These are phyloP conservation scores for Tympanuchus pallidicinctus DNA, from an alignment of 2,113 vertebrate species.

Conservation along the genomic window DNA sequence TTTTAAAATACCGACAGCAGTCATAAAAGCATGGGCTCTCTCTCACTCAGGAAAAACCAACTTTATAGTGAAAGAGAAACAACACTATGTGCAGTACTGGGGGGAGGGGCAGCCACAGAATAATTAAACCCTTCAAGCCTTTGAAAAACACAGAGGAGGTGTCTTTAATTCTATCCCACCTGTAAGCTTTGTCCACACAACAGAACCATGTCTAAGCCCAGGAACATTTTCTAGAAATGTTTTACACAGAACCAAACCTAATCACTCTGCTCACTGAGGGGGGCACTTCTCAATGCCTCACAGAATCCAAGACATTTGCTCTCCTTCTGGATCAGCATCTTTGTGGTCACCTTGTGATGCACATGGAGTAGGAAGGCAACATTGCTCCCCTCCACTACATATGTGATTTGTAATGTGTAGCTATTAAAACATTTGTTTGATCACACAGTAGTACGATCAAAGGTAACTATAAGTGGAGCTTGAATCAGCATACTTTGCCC, in stretches of 20 bases:
- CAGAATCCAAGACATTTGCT: not conserved
- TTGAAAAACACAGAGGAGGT: not conserved
- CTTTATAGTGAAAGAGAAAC: not conserved
- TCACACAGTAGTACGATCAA: not conserved
- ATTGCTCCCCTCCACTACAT: not conserved
- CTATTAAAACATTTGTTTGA: not conserved
- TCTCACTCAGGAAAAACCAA: not conserved
- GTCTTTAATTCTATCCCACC: not conserved
- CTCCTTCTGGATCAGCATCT: not conserved
- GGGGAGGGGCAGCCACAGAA: not conserved
- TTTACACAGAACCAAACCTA: not conserved
- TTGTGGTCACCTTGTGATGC: not conserved
- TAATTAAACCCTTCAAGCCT: not conserved
- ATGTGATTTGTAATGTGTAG: not conserved
- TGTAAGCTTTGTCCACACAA: not conserved
- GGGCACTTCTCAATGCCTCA: not conserved
- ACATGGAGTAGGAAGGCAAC: not conserved
- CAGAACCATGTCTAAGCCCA: not conserved
- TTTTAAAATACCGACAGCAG: not conserved
- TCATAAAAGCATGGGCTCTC: not conserved
- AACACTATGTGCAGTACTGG: not conserved
- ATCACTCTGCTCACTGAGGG: not conserved
- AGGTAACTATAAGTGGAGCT: not conserved
- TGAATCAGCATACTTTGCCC: not conserved
- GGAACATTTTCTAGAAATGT: not conserved